These are phyloP conservation scores for Cordilura impudica DNA, from an alignment of 2,888 invertebrate species.

Conservation along the genomic window DNA sequence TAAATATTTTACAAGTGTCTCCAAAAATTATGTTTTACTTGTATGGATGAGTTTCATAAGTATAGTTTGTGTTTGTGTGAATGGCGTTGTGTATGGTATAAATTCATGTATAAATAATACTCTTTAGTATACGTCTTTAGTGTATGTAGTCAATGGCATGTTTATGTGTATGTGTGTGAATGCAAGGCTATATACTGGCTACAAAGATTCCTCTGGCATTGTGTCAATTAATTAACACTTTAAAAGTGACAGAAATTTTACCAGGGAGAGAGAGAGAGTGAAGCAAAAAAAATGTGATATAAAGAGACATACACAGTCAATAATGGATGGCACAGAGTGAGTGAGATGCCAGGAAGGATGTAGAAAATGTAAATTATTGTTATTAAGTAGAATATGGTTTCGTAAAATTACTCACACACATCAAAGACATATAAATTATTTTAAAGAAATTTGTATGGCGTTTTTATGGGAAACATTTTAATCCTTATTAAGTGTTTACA, in stretches of 20 bases:
- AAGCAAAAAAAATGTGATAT: no score
- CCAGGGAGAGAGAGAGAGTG: neutral
- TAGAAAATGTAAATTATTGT: slow-evolving; percentile 36
- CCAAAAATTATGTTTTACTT: neutral
- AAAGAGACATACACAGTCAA: no score
- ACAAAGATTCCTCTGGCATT: slow-evolving; percentile 22
- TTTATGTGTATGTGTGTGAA: neutral
- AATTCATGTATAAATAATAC: neutral
- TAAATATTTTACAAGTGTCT: neutral
- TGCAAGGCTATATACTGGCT: neutral
- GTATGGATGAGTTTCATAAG: neutral
- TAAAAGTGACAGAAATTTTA: slow-evolving; percentile 29
- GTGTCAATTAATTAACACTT: slow-evolving; percentile 48
- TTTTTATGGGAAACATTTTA: slow-evolving; percentile 1
- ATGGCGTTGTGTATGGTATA: neutral
- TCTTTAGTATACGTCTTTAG: neutral
- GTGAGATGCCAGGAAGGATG: slow-evolving; percentile 3
- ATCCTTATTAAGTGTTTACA: slow-evolving; percentile 27
- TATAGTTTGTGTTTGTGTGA: neutral
- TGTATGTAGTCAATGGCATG: neutral
- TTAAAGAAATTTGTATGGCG: neutral
- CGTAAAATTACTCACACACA: neutral
- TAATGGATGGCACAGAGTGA: no score
- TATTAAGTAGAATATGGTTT: slow-evolving; percentile 23
- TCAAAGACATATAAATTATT: neutral